Evolutionary conservation across 2,113 vertebrate genomes (phyloP), one percentile per base, ranked within the genome.

Genomic region (Castor canadensis): DNA sequence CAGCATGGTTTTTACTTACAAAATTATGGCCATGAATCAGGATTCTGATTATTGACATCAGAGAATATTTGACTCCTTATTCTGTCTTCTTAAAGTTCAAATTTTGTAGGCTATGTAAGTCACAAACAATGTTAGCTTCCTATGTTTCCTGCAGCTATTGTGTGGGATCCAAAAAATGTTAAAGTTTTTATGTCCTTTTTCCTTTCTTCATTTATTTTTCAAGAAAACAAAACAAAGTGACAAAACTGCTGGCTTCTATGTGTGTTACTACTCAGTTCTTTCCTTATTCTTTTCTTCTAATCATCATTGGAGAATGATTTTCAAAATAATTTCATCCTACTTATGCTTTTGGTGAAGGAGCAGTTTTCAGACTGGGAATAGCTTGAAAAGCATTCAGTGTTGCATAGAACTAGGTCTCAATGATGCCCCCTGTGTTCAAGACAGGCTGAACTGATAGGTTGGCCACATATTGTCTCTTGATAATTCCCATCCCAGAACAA

Each of bases 351-450:
- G 75, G 71, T 49, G 72, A 76, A 60, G 43, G 77, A 87, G 40
- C 28, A 80, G 8, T 85, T 95, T 93, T 75, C 60, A 71, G 58
- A 47, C 8, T 64, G 20, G 10, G 58, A 89, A 69, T 7, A 96
- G 64, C 79, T 75, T 94, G 89, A 73, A n/a, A 96, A 87, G 54
- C 22, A n/a, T 49, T 82, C 54, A 47, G 45, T 38, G 62, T 80
- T 15, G n/a, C 49, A 43, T 9, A n/a, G 22, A 69, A 86, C 9
- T 20, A 49, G 16, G 40, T 85, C 32, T 84, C 35, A 32, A 9
- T 69, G 54, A 80, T 38, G 4, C 6, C 35, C 9, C 45, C 45
- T n/a, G 3, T 56, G 8, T 11, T 11, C 5, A 0, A 60, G 73
- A 30, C 26, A n/a, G 30, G 62, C 47, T 87, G n/a, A n/a, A n/a